Evolutionary conservation across 2,113 vertebrate species (phyloP).

Genomic region (Spea multiplicata): DNA sequence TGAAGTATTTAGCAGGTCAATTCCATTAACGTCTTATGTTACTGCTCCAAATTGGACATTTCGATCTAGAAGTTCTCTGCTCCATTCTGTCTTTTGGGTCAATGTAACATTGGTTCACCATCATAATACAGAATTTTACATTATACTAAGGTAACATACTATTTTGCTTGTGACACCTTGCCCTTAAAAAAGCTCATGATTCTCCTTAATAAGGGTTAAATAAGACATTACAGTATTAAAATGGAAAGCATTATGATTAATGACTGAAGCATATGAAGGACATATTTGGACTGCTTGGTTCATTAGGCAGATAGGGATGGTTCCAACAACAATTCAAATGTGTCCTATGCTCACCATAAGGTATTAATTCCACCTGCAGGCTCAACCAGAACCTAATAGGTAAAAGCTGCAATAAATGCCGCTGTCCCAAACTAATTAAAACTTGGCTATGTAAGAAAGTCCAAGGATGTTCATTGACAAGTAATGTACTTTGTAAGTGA

Average conservation of each 20-base stretch:
- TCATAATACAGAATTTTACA: no score
- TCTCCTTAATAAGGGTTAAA: slow-evolving; percentile 13
- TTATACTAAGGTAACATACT: no score
- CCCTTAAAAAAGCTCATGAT: no score
- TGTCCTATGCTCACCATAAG: slow-evolving; percentile 24
- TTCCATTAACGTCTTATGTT: no score
- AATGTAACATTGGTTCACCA: no score
- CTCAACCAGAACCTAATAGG: neutral
- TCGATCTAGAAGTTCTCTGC: no score
- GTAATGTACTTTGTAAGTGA: slow-evolving; percentile 1
- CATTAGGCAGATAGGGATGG: slow-evolving; percentile 37
- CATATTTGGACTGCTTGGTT: slow-evolving; percentile 43
- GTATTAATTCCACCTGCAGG: slow-evolving; percentile 8
- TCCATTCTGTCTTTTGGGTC: no score
- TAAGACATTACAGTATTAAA: slow-evolving; percentile 17
- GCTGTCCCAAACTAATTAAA: slow-evolving; percentile 16
- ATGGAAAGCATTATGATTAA: slow-evolving; percentile 43
- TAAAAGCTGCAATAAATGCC: slow-evolving; percentile 6
- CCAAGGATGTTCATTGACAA: neutral
- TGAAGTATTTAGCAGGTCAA: no score
- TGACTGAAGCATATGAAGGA: slow-evolving; percentile 43
- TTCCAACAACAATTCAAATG: slow-evolving; percentile 26
- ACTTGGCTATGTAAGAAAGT: neutral
- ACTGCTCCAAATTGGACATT: no score
- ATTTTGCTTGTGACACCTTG: no score